Evolutionary conservation across 1,140 invertebrate genomes (phyloP), one percentile per base, ranked within the genome.

Genomic region (Tetragonula clypearis): DNA sequence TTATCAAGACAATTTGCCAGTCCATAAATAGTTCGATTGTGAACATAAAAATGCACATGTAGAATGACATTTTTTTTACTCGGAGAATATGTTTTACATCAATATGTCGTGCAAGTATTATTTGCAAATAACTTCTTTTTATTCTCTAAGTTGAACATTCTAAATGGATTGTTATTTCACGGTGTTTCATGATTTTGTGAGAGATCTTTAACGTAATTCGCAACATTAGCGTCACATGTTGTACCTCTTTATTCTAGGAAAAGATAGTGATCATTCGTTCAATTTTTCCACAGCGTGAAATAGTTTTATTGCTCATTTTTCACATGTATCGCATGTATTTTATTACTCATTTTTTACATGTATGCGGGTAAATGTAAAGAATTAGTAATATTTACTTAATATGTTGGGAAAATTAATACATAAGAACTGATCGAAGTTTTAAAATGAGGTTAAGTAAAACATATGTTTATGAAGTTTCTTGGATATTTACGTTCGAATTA

Each of bases 391-490:
- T 76, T 35, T n/a, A 11, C 8, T 23, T 58, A 26, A 19, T 35
- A 35, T 23, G 12, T 58, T 75, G 6, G 19, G 6, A 35, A 75
- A 75, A 14, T 72, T 71, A 53, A 23, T 58, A 35, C 17, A 35
- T 23, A 0, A n/a, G 23, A 76, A 35, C 35, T 60, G 8, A 2
- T 75, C 3, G n/a, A 12, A 75, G 23, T 53, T 35, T 30, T 58
- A 4, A 23, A 35, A 35, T 15, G 35, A 35, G 30, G 74, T 76
- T 76, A 58, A 76, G 26, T 23, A 58, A 15, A 76, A 76, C 75
- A 77, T 77, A 77, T 77, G 75, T 62, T 77, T 49, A 49, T 49
- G 17, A 65, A 9, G 12, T 19, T 77, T 62, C 23, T 77, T 49
- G 17, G 5, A 21, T 55, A 77, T 21, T 49, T 62, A 21, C 19